These are phyloP conservation scores for Okapia johnstoni DNA, from an alignment of 2,113 vertebrate species.

Conservation along the genomic window DNA sequence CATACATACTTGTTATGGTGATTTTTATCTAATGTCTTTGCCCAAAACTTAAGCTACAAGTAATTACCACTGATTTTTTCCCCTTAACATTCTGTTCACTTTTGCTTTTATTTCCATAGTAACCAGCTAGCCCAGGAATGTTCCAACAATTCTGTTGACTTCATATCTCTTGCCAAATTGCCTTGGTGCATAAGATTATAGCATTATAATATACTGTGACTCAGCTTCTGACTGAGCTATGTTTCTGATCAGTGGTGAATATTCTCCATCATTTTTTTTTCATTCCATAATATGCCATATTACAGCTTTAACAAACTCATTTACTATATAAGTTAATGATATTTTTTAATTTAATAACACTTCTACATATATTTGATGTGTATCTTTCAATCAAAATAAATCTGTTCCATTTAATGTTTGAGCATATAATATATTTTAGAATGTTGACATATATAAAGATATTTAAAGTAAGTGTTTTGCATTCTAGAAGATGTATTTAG, in stretches of 20 bases:
- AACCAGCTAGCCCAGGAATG: background rate
- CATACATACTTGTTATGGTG: background rate
- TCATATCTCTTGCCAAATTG: background rate
- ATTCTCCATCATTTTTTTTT: background rate
- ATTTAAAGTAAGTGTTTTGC: background rate
- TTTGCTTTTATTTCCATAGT: conserved; percentile 31
- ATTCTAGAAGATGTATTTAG: background rate
- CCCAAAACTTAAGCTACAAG: background rate
- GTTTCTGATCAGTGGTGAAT: background rate
- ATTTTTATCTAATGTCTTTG: background rate
- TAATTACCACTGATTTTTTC: background rate
- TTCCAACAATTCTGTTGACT: background rate
- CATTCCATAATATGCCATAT: background rate
- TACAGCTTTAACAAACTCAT: background rate
- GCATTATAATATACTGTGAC: background rate
- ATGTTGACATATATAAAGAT: background rate
- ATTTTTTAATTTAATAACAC: background rate
- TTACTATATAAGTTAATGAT: background rate
- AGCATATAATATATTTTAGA: background rate
- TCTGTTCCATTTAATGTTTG: background rate
- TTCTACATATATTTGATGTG: background rate
- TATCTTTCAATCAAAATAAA: background rate
- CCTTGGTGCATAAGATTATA: background rate
- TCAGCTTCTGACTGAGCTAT: background rate
- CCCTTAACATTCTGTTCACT: background rate